These are phyloP conservation scores for Sebastes kiyomatsui DNA, from an alignment of 2,797 vertebrate genomes.

Conservation along the genomic window DNA sequence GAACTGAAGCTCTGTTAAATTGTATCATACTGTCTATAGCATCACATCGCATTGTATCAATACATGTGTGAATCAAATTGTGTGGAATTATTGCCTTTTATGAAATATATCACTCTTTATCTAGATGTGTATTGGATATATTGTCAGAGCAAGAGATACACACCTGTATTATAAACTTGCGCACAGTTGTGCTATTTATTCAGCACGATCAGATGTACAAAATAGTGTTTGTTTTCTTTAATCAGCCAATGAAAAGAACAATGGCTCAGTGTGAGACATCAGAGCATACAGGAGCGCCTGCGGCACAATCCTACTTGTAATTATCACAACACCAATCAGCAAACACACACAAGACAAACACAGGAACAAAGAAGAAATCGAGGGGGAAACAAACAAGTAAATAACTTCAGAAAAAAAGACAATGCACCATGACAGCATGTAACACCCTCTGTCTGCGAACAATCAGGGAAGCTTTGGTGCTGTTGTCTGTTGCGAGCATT, in stretches of 20 bases:
- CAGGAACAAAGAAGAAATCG: slow-evolving; percentile 57
- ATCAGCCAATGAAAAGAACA: slow-evolving; percentile 70
- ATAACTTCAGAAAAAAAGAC: slow-evolving; percentile 56
- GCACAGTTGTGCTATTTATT: slow-evolving; percentile 38
- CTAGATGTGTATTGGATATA: not conserved
- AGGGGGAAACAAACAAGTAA: slow-evolving; percentile 64
- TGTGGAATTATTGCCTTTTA: not conserved
- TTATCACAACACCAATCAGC: slow-evolving; percentile 75
- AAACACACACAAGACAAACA: slow-evolving; percentile 65
- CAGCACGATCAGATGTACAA: slow-evolving; percentile 40
- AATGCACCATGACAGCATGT: slow-evolving; percentile 55
- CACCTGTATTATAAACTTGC: not conserved
- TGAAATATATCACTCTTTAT: not conserved
- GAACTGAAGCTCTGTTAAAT: no score
- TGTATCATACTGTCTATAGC: no score
- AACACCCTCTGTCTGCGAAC: slow-evolving; percentile 56
- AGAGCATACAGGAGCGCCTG: slow-evolving; percentile 56
- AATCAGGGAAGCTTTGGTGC: slow-evolving; percentile 55
- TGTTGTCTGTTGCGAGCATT: slow-evolving; percentile 40
- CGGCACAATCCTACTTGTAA: slow-evolving; percentile 67
- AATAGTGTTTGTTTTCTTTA: slow-evolving; percentile 69
- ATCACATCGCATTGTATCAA: not conserved
- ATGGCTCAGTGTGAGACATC: slow-evolving; percentile 68
- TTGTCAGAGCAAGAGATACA: not conserved
- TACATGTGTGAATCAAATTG: not conserved